Conservation (phyloP, 1,140 invertebrate genomes). For the Archegozetes longisetosus region DNA sequence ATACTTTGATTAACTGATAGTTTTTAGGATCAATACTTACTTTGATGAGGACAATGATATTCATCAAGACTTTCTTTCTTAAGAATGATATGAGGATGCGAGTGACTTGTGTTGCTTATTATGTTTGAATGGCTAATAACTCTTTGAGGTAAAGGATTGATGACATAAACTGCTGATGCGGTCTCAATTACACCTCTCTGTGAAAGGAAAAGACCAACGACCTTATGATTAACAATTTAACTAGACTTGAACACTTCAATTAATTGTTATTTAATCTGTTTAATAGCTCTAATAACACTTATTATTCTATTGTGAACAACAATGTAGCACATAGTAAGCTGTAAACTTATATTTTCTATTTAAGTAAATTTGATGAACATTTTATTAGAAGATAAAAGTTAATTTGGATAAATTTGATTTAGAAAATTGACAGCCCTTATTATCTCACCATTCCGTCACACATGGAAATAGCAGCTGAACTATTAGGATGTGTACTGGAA, state of each 20-base stretch:
- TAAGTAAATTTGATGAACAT: too few species aligned
- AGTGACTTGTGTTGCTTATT: neutral
- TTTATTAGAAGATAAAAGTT: too few species aligned
- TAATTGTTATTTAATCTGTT: neutral
- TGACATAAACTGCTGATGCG: slow-evolving; percentile 10
- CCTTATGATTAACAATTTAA: neutral
- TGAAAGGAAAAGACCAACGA: neutral
- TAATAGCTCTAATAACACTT: neutral
- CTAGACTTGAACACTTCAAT: neutral
- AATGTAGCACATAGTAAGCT: neutral
- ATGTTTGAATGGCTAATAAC: neutral
- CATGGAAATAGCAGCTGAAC: slow-evolving; percentile 17
- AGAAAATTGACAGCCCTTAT: too few species aligned
- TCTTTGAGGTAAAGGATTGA: slow-evolving; percentile 19
- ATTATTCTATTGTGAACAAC: too few species aligned
- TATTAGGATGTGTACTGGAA: slow-evolving; percentile 12
- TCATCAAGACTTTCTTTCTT: slow-evolving; percentile 18
- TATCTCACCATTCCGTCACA: slow-evolving; percentile 21
- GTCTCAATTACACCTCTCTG: slow-evolving; percentile 21
- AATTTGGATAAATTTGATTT: too few species aligned
- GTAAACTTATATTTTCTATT: too few species aligned
- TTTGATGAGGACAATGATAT: slow-evolving; percentile 20
- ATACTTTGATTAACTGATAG: too few species aligned
- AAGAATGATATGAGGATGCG: slow-evolving; percentile 14
- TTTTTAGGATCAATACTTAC: too few species aligned